Conservation (phyloP, 1,140 invertebrate genomes). For the Heliconius hermathena region DNA sequence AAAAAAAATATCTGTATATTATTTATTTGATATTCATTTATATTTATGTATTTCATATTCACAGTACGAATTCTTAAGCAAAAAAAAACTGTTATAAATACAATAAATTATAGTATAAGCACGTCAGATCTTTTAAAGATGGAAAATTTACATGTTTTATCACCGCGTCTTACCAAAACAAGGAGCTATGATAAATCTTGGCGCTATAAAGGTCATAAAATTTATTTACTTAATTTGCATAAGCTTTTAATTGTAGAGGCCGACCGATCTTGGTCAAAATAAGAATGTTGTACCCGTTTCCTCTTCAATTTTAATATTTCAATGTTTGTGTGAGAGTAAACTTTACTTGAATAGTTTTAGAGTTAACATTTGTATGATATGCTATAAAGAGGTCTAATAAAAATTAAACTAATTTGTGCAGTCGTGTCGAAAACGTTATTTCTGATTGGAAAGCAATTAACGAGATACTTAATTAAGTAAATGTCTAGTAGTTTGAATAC, state of each 20-base stretch:
- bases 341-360: constrained; percentile 38
- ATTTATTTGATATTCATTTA: not conserved
- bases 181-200: constrained; percentile 32
- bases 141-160: constrained; percentile 32
- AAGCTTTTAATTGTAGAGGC: constrained; percentile 39
- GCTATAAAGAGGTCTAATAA: constrained; percentile 37
- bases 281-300: constrained; percentile 71
- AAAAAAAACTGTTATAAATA: constrained; percentile 1
- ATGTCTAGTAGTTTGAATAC: constrained; percentile 30
- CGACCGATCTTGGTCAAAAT: constrained; percentile 35
- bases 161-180: constrained; percentile 29
- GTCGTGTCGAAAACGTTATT: constrained; percentile 39
- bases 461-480: constrained; percentile 41
- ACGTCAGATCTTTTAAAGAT: constrained; percentile 14
- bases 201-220: constrained; percentile 39
- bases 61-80: not conserved
- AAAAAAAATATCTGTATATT: not conserved
- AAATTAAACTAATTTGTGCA: constrained; percentile 44
- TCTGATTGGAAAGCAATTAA: constrained; percentile 44
- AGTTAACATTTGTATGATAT: constrained; percentile 27
- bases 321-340: constrained; percentile 53
- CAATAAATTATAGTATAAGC: constrained; percentile 11
- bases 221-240: constrained; percentile 46
- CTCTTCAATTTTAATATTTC: constrained; percentile 49
- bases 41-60: not conserved